Conservation (phyloP, 53 echinoderm and acorn worm genomes). For the Henricia sp. region DNA sequence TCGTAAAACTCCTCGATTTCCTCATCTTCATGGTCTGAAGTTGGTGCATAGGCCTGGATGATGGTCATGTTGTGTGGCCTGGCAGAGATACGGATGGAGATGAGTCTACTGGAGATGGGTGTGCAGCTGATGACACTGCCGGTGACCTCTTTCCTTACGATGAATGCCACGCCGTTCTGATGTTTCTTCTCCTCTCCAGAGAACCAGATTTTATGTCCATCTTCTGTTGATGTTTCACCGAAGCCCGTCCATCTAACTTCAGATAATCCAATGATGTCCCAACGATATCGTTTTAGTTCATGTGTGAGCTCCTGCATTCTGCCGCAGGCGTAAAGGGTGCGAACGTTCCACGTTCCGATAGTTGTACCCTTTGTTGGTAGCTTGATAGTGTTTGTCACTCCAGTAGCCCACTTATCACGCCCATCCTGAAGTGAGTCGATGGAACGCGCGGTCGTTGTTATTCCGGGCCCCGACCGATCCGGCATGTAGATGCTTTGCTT, state of each 20-base stretch:
- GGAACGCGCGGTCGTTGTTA: conserved; percentile 27
- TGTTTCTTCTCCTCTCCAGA: conserved; percentile 9
- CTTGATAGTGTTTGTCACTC: no score
- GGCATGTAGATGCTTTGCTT: not conserved
- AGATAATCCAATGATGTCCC: no score
- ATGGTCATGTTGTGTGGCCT: no score
- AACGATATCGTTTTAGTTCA: conserved; percentile 19
- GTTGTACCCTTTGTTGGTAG: not conserved
- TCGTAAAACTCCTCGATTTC: no score
- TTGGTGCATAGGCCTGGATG: no score
- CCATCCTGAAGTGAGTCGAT: not conserved
- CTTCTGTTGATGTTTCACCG: no score
- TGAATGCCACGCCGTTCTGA: not conserved
- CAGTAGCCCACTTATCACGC: not conserved
- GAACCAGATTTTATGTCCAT: no score
- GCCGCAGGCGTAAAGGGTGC: not conserved
- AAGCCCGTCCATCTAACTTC: conserved; percentile 11
- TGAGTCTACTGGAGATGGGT: conserved; percentile 8
- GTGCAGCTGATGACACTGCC: no score
- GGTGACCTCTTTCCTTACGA: no score
- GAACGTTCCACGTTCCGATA: not conserved
- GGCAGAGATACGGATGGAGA: not conserved
- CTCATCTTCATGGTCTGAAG: no score
- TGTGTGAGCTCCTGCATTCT: conserved; percentile 26
- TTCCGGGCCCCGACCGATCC: conserved; percentile 34